Percentiles rank a stretch among this genome's conserved stretches.
phyloP scores from a whole-genome alignment of 2,113 vertebrate genomes.

The Fregata magnificens region DNA sequence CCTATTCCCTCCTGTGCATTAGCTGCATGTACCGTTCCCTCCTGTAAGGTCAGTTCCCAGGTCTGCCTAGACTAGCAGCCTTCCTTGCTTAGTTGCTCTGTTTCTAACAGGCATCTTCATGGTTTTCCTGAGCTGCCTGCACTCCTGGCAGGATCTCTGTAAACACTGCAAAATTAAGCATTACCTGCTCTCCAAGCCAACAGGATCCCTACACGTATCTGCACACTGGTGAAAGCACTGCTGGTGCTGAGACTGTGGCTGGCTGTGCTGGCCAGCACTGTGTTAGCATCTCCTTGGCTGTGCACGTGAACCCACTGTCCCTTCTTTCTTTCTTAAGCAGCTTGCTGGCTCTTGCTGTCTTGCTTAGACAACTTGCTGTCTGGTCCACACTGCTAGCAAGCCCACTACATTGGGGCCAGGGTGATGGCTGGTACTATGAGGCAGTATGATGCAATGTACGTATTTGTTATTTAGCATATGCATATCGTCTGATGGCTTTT shows the following conservation, averaged over 20 bases:
- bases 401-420: too few species aligned
- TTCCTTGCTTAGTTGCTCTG: not conserved
- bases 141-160: not conserved
- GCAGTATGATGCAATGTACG: not conserved
- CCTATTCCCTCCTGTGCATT: not conserved
- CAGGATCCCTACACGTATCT: not conserved
- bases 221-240: not conserved
- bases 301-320: not conserved
- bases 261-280: not conserved
- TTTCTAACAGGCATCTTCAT: not conserved
- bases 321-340: not conserved
- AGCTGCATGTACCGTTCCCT: not conserved
- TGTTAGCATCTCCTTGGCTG: not conserved
- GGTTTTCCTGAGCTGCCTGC: not conserved
- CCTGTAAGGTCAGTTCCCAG: not conserved
- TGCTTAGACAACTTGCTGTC: not conserved
- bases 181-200: not conserved
- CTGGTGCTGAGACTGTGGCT: not conserved
- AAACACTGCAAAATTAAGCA: not conserved
- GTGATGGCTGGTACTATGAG: not conserved
- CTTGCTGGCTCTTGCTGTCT: not conserved
- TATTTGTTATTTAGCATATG: not conserved
- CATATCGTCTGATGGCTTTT: not conserved
- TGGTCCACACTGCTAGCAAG: not conserved
- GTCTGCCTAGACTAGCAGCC: not conserved